These are phyloP conservation scores for Ganaspis sp. DNA, from an alignment of 1,140 invertebrate genomes.

Conservation along the genomic window DNA sequence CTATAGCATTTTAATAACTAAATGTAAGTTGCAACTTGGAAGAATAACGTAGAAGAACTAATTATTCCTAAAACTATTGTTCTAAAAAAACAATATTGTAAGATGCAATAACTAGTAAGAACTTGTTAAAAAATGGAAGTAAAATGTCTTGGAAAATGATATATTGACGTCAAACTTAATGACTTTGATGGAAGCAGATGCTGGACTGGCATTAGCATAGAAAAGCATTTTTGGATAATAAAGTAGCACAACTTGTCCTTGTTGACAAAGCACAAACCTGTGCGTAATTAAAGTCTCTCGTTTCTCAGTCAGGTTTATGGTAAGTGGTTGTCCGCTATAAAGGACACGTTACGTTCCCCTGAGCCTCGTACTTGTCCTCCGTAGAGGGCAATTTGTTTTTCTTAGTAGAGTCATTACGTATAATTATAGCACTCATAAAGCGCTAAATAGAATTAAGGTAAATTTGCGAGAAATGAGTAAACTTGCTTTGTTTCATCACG, in stretches of 20 bases:
- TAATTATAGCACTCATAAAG: constrained; percentile 24
- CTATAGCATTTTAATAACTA: too few species aligned
- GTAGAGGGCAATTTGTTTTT: constrained; percentile 18
- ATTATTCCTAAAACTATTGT: too few species aligned
- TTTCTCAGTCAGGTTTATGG: constrained; percentile 33
- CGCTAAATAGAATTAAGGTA: constrained; percentile 37
- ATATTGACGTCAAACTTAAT: too few species aligned
- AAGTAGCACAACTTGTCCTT: not conserved
- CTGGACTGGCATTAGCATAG: not conserved
- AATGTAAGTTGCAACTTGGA: too few species aligned
- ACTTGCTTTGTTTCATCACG: not conserved
- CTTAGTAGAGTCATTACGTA: constrained; percentile 21
- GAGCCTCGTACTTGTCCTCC: constrained; percentile 37
- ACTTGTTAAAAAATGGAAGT: too few species aligned
- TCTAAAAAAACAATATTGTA: too few species aligned
- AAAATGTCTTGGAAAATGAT: too few species aligned
- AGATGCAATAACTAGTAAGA: too few species aligned
- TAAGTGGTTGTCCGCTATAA: constrained; percentile 45
- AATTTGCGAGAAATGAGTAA: constrained; percentile 3
- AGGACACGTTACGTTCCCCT: constrained; percentile 45
- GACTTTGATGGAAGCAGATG: not conserved
- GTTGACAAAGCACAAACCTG: constrained; percentile 30
- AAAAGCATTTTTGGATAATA: not conserved
- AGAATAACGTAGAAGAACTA: too few species aligned
- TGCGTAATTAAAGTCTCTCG: constrained; percentile 31